Base-by-base conservation (phyloP, 64 coral and sea anemone genomes). In the Montipora foliosa region DNA sequence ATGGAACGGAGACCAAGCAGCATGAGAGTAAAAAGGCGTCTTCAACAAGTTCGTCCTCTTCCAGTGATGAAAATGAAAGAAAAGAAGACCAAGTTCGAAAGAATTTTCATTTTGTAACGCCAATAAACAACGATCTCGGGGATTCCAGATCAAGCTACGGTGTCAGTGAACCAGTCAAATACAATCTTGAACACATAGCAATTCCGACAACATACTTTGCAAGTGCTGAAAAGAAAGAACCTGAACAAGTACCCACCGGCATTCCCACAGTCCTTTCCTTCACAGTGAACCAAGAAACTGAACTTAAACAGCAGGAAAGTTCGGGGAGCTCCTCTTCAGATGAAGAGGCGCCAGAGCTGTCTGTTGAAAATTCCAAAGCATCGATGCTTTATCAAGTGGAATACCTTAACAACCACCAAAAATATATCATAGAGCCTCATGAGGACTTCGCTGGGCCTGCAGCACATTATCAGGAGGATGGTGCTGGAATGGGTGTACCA, bases 361-460 rank as follows among this genome's bases (percentile, higher is more conserved):
- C 37, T 37, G 37, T 37, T 78, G 15, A 50, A 78, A 46, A 82
- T 46, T 58, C 80, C 24, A 62, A 82, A 61, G 5, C 57, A 46
- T 45, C 80, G 25, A 37, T 81, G 79, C 50, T 59, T 59, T 81
- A 81, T 53, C n/a, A 81, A 58, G 79, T 81, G 14, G 79, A 59
- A 12, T 81, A 81, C 52, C 25, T 55, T 81, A 81, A n/a, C 6
- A 59, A 81, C 24, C 79, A 58, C 51, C 80, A 82, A 46, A 60
- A 62, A 44, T 82, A 82, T 45, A 45, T 66, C 24, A 44, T 46
- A 44, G 80, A 62, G 20, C 53, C 80, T 37, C 55, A 61, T 5
- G 58, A 57, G 11, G 20, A 58, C 9, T 8, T 57, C n/a, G 20
- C 57, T 81, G 20, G 44, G 24, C 80, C 58, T 15, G 22, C 12